Base-by-base conservation (phyloP, 2,888 invertebrate species). In the Cataglyphis albicans region DNA sequence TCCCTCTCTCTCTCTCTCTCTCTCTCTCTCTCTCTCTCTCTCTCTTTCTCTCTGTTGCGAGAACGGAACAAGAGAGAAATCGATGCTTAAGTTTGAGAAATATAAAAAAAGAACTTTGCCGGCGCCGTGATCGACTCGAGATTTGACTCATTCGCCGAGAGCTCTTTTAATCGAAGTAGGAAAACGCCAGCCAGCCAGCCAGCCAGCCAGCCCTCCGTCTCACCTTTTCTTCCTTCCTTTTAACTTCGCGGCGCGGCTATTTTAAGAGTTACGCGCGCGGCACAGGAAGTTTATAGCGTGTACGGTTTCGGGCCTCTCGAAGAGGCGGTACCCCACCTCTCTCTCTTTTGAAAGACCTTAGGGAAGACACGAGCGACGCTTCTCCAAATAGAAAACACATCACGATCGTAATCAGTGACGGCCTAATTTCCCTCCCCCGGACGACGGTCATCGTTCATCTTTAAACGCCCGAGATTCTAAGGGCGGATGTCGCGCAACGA, bases 241-340 rank as follows among this genome's bases (percentile, higher is more conserved):
- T 74, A 78, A 76, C 59, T 73, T 84, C 81, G 81, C 65, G 61
- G 63, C 87, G 67, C 61, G 88, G 90, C 87, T 92, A 92, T 92
- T 92, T 92, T 90, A 87, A 91, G 91, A 88, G 68, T 86, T 87
- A 86, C 86, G 32, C 32, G 6, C 32, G 32, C 32, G 83, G 87
- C 90, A 88, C 92, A 90, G 92, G 92, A 92, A 92, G 91, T 92
- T 92, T 90, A 90, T 84, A 87, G 89, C 89, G 84, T 55, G 86
- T 84, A 87, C 82, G 87, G 81, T 84, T 90, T 90, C 83, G 76
- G 86, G 76, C 80, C 75, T 64, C 72, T 48, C 72, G 57, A 44
- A 44, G 44, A 75, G 84, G 85, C 84, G 86, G 81, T 73, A 83
- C 81, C 86, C 83, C 84, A 44, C 1, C 25, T 25, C 81, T 21